A percentile compares a stretch with the other conserved stretches of the same genome.
phyloP scores from a whole-genome alignment of 2,113 vertebrate genomes.

The Rhea americana region DNA sequence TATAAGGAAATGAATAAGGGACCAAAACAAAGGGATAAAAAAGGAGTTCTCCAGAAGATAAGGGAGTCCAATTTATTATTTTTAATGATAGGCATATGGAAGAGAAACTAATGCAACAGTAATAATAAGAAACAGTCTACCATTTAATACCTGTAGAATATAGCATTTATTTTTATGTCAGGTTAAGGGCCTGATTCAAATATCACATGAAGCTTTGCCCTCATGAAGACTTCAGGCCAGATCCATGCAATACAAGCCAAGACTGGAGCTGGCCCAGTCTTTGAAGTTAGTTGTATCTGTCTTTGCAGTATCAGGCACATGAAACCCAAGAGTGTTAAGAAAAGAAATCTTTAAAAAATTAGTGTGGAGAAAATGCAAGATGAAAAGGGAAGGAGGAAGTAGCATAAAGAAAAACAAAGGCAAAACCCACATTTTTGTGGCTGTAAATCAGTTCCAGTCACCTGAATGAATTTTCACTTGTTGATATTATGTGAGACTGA shows the following conservation, averaged over 20 bases:
- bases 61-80: conserved; percentile 45
- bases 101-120: neutral
- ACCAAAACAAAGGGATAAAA: conserved; percentile 20
- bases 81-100: conserved; percentile 57
- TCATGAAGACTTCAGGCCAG: conserved; percentile 51
- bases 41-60: conserved; percentile 35
- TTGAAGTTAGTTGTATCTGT: conserved; percentile 37
- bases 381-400: neutral
- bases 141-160: conserved; percentile 48
- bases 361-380: neutral
- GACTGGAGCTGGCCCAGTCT: neutral
- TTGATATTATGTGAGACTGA: neutral
- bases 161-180: conserved; percentile 57
- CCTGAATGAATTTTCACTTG: neutral
- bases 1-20: neutral
- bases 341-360: conserved; percentile 10
- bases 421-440: conserved; percentile 21
- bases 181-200: conserved; percentile 28
- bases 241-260: neutral
- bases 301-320: neutral
- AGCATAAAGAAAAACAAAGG: neutral
- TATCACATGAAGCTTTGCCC: conserved; percentile 54
- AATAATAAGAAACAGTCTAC: conserved; percentile 58
- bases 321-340: neutral
- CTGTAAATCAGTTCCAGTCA: conserved; percentile 35